These are phyloP conservation scores for Odontamblyopus lacepedii DNA, from an alignment of 2,797 vertebrate genomes.

Conservation along the genomic window DNA sequence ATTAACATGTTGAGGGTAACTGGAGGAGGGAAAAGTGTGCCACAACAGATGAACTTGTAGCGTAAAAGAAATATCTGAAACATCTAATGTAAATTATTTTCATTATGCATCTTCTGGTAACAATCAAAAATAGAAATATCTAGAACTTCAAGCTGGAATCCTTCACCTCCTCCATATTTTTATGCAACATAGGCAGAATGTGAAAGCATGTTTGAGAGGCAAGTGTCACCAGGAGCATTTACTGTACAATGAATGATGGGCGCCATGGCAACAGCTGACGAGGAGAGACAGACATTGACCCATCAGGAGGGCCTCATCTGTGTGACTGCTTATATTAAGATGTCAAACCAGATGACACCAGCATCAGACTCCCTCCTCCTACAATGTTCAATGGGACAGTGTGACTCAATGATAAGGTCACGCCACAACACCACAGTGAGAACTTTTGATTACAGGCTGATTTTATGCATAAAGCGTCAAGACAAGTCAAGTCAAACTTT, in stretches of 20 bases:
- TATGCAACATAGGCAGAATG: slow-evolving; percentile 13
- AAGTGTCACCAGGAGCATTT: slow-evolving; percentile 20
- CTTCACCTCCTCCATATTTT: background rate
- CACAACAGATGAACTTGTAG: no score
- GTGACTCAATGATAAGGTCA: background rate
- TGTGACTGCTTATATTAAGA: slow-evolving; percentile 6
- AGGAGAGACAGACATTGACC: slow-evolving; percentile 34
- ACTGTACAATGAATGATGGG: slow-evolving; percentile 13
- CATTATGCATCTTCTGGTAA: no score
- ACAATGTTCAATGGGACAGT: background rate
- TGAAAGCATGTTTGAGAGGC: slow-evolving; percentile 35
- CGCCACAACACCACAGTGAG: background rate
- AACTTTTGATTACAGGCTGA: slow-evolving; percentile 4
- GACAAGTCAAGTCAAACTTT: no score
- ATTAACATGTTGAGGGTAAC: slow-evolving; percentile 4
- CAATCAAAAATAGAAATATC: no score
- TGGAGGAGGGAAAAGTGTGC: background rate
- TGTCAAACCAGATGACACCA: background rate
- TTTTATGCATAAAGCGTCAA: no score
- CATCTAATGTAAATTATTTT: background rate
- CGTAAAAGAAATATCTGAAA: background rate
- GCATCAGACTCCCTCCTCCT: background rate
- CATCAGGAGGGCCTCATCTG: slow-evolving; percentile 22
- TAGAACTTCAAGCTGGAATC: background rate
- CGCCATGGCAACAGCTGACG: slow-evolving; percentile 43